Conservation (phyloP, 2,797 vertebrate genomes). For the Myotis findleyi region DNA sequence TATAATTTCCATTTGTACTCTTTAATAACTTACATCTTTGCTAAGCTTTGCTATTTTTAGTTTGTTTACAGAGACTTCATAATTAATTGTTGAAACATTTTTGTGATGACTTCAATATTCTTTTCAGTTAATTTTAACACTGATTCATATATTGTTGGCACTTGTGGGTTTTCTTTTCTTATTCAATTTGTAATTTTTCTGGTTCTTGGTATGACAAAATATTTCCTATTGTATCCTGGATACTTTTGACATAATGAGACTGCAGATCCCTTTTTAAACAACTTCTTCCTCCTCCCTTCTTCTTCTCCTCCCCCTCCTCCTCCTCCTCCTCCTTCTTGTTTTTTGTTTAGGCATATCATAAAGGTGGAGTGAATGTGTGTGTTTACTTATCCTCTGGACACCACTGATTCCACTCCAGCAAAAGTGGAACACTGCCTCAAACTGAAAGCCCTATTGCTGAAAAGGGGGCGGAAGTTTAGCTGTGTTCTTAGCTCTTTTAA, state of each 20-base stretch:
- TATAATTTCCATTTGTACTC: background rate
- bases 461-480: background rate
- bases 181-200: background rate
- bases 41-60: background rate
- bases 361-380: background rate
- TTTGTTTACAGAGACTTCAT: background rate
- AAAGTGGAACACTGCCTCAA: background rate
- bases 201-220: background rate
- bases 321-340: background rate
- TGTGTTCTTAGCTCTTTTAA: background rate
- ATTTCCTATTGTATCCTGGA: background rate
- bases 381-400: background rate
- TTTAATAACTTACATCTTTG: background rate
- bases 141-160: background rate
- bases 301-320: background rate
- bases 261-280: background rate
- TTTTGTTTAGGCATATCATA: background rate
- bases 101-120: background rate
- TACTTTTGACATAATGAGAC: background rate
- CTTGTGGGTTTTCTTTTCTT: background rate
- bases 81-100: background rate
- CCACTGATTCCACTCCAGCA: background rate
- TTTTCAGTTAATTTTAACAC: background rate
- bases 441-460: background rate
- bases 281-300: background rate